Evolutionary conservation across 2,113 vertebrate species (phyloP), one percentile per base, ranked within the genome.

Genomic region (Heterocephalus glaber): DNA sequence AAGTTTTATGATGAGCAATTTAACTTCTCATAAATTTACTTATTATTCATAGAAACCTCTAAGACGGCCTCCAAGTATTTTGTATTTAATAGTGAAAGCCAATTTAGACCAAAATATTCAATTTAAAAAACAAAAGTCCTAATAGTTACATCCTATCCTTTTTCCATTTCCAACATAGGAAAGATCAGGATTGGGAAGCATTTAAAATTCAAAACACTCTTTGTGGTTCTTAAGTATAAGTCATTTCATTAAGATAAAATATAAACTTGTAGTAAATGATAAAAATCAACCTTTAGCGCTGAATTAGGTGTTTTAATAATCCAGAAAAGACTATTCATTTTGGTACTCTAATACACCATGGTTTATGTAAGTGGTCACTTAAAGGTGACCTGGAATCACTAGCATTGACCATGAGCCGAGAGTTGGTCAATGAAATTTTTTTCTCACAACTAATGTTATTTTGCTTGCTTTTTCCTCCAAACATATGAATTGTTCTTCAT

Each of bases 221-320:
- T 83, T 74, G 61, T 85, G 58, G 84, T 85, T 93, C 80, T 97
- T 84, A 94, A 60, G 96, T 94, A 90, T 89, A 96, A 84, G 70
- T 96, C 52, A 97, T 95, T 98, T 94, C 80, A 95, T 92, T 97
- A 96, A 95, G 87, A 89, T 92, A 87, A 95, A 95, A 96, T 30
- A 96, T 58, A 82, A 96, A 96, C 65, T 93, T 91, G 16, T 54
- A 96, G 72, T 94, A 97, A 96, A 38, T 90, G 54, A 92, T 72
- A 96, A 82, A 94, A 97, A 94, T 93, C 90, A 97, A 9, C 1
- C 81, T 92, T 97, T 94, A 92, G 88, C 82, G 82, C 74, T 87
- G 83, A 97, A 94, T 96, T 82, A 95, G 58, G 68, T 93, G 33
- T 84, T 95, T 94, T 95, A 94, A 95, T 92, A 90, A 65, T 90